A percentile compares a stretch with the other conserved stretches of the same genome.
Evolutionary conservation across 2,797 vertebrate species (phyloP).

Genomic region (Kryptopterus vitreolus): DNA sequence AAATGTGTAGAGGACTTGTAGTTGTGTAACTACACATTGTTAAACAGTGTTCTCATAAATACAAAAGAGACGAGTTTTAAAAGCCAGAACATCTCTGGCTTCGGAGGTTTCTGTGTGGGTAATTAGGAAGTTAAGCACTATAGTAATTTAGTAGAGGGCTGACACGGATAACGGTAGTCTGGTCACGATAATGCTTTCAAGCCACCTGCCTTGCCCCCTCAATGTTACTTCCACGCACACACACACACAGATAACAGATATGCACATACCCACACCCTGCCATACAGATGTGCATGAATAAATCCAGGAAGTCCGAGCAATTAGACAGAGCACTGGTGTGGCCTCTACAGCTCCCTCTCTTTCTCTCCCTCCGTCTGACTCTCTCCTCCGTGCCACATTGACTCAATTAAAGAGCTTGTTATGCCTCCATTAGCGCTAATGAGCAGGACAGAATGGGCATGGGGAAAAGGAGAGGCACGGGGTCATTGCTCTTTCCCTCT

Average conservation of each 20-base stretch:
- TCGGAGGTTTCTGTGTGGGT: constrained; percentile 33
- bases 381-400: constrained; percentile 54
- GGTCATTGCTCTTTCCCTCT: constrained; percentile 49
- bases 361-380: constrained; percentile 23
- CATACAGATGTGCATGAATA: constrained; percentile 58
- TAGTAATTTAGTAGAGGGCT: constrained; percentile 51
- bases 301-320: constrained; percentile 55
- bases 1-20: too few relatives aligned
- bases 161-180: constrained; percentile 48
- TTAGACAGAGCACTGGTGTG: constrained; percentile 53
- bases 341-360: constrained; percentile 34
- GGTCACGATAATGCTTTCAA: constrained; percentile 50
- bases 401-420: constrained; percentile 63
- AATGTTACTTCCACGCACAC: constrained; percentile 49
- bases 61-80: constrained; percentile 33
- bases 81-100: constrained; percentile 17
- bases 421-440: constrained; percentile 65
- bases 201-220: constrained; percentile 48
- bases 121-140: constrained; percentile 51
- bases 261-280: constrained; percentile 23
- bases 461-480: constrained; percentile 38
- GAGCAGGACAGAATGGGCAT: constrained; percentile 58
- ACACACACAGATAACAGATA: constrained; percentile 20
- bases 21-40: constrained; percentile 26
- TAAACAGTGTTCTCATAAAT: constrained; percentile 40